Percentiles rank a stretch among this genome's conserved stretches.
Evolutionary conservation across 2,113 vertebrate genomes (phyloP).

Genomic region (Apodemus sylvaticus): DNA sequence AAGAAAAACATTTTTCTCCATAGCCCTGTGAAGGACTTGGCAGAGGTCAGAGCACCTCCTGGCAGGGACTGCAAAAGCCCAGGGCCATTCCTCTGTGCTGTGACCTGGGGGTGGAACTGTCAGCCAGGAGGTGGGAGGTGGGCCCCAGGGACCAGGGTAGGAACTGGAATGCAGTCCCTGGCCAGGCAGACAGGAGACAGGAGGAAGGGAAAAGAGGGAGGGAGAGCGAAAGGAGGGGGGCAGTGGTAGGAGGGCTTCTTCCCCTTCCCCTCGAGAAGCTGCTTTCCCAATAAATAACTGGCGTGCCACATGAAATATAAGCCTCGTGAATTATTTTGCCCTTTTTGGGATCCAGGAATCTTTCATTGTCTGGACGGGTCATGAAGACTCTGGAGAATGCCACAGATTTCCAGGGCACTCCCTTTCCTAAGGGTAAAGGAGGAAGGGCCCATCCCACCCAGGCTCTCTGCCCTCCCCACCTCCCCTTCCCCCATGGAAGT

Average conservation of each 20-base stretch:
- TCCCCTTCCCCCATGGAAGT: background rate
- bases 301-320: slow-evolving; percentile 60
- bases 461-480: accelerated
- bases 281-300: slow-evolving; percentile 74
- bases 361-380: slow-evolving; percentile 63
- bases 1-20: background rate
- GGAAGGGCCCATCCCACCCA: background rate
- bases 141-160: background rate
- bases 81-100: background rate
- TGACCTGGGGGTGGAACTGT: background rate
- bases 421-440: slow-evolving; percentile 23
- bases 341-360: slow-evolving; percentile 59
- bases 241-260: background rate
- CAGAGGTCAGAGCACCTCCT: background rate
- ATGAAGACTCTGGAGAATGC: background rate
- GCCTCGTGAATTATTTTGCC: slow-evolving; percentile 54
- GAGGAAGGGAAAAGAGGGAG: background rate
- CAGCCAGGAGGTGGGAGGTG: background rate
- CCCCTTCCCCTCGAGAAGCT: slow-evolving; percentile 30
- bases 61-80: background rate
- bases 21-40: background rate
- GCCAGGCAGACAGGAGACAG: slow-evolving; percentile 20
- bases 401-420: background rate
- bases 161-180: slow-evolving; percentile 18
- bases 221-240: background rate